Base-by-base conservation (phyloP, 2,797 vertebrate species). In the Megalops cyprinoides region DNA sequence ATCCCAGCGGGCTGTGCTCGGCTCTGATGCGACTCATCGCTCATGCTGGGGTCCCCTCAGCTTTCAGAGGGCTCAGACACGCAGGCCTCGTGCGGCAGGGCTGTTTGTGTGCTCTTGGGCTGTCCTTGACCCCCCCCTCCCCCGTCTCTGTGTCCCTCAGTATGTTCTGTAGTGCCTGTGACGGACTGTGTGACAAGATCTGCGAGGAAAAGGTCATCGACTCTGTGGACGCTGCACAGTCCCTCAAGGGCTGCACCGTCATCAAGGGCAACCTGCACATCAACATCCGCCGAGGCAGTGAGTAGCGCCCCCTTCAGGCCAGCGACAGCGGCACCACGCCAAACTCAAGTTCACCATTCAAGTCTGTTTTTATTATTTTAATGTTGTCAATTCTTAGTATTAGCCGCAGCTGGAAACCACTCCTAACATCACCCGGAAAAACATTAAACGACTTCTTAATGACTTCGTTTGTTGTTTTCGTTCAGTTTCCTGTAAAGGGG, bases 201-300 rank as follows among this genome's bases (percentile, higher is more conserved):
- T 99, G 98, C 46, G 91, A 92, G 0, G 91, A 93, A 9, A 89
- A 91, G 76, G 92, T 95, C 87, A 98, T 99, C 1, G 97, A 98
- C 91, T 99, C 98, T 0, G 97, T 99, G 86, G 97, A 97, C 0
- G 96, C 98, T 0, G 98, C 98, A 55, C 97, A 99, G 87, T 94
- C 95, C 88, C 92, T 99, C 78, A 96, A 97, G 89, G 98, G 97
- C 74, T 99, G 98, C 90, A 99, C 98, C 0, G 94, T 98, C 89
- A 96, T 99, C 85, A 96, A 93, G 80, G 98, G 98, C 85, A 98
- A 97, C 87, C 91, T 99, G 87, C 94, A 97, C 85, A 98, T 99
- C 89, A 99, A 99, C 91, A 98, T 99, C 89, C 97, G 98, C 0
- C 94, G 95, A 55, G 98, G 98, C 90, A 98, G 98, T 99, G 89